Conservation (phyloP, 2,797 vertebrate species). For the Protonibea diacanthus region DNA sequence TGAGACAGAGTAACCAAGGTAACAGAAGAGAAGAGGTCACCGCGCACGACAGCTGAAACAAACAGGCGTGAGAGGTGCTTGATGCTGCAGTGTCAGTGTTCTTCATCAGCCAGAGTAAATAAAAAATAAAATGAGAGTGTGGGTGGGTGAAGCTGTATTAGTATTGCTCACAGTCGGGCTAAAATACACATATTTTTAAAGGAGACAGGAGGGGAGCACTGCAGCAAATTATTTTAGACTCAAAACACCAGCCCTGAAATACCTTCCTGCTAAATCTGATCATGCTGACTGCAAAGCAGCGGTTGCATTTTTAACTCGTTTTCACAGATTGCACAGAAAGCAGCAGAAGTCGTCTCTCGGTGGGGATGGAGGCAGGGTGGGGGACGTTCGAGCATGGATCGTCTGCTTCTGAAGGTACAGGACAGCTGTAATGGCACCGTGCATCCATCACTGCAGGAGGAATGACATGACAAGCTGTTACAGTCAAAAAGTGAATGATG, state of each 20-base stretch:
- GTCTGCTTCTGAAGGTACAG: constrained; percentile 43
- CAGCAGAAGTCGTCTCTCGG: constrained; percentile 32
- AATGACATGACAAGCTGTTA: constrained; percentile 35
- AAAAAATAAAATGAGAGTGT: background rate
- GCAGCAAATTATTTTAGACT: constrained; percentile 32
- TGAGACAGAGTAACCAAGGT: constrained; percentile 37
- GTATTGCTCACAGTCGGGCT: constrained; percentile 43
- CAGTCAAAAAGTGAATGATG: background rate
- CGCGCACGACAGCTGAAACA: constrained; percentile 26
- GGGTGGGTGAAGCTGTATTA: constrained; percentile 23
- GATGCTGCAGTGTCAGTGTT: constrained; percentile 42
- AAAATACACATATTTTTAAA: constrained; percentile 14
- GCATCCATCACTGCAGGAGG: constrained; percentile 60
- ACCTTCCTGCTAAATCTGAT: constrained; percentile 31
- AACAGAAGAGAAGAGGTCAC: constrained; percentile 35
- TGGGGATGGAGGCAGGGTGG: background rate
- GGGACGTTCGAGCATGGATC: constrained; percentile 7
- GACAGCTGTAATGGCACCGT: constrained; percentile 19
- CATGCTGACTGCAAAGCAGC: constrained; percentile 14
- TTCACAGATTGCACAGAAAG: constrained; percentile 22
- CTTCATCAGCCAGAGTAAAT: constrained; percentile 21
- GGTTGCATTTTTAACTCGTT: constrained; percentile 12
- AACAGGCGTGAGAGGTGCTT: constrained; percentile 30
- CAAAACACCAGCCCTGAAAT: constrained; percentile 25
- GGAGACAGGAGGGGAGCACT: constrained; percentile 11